A percentile compares a stretch with the other conserved stretches of the same genome.
These are phyloP conservation scores for Aporrectodea caliginosa DNA, from an alignment of 1,140 invertebrate genomes.

Conservation along the genomic window DNA sequence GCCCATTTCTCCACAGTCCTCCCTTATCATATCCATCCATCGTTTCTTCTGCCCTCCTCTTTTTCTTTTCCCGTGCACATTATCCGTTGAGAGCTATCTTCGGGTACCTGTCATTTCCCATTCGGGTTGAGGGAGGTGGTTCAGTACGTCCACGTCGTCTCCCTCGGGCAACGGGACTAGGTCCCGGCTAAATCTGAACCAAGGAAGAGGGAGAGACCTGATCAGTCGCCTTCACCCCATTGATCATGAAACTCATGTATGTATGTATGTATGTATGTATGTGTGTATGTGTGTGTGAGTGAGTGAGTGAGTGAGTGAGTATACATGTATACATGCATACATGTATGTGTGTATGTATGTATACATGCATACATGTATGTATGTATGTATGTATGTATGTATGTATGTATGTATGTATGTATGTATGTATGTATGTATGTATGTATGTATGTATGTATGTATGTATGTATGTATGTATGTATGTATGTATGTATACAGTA, in stretches of 20 bases:
- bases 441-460: slow-evolving; percentile 7
- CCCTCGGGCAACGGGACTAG: no score
- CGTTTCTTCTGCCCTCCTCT: no score
- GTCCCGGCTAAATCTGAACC: no score
- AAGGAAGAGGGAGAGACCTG: no score
- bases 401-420: neutral
- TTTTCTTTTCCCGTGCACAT: neutral
- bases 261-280: slow-evolving; percentile 7
- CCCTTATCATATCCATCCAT: no score
- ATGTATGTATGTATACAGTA: slow-evolving; percentile 3
- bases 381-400: neutral
- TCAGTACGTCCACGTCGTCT: no score
- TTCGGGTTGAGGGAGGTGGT: no score
- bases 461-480: slow-evolving; percentile 7
- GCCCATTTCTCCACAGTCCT: no score
- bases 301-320: neutral
- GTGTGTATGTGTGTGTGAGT: neutral
- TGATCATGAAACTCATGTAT: no score
- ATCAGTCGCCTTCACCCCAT: no score
- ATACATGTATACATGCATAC: no score
- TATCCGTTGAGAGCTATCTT: neutral
- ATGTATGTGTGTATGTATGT: neutral
- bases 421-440: neutral
- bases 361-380: neutral
- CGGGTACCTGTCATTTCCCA: no score